phyloP scores from a whole-genome alignment of 2,113 vertebrate genomes.

The Paraplagusia blochii region DNA sequence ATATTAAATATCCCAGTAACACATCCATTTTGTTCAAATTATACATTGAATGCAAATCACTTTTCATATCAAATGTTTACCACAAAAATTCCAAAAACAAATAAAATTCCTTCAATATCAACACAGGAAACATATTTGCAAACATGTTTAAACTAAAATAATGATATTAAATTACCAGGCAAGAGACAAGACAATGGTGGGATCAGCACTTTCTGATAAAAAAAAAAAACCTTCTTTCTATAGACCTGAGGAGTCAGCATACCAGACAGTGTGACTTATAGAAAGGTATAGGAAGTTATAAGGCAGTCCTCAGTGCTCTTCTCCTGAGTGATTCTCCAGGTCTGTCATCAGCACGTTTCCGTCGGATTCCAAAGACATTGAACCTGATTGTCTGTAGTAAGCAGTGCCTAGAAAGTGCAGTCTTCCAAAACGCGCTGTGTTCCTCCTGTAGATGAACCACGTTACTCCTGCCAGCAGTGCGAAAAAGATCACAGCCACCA shows the following conservation, averaged over 20 bases:
- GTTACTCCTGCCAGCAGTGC: slow-evolving; percentile 68
- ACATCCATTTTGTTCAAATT: too few relatives aligned
- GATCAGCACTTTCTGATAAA: too few relatives aligned
- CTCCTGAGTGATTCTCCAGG: slow-evolving; percentile 76
- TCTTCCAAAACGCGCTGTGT: slow-evolving; percentile 59
- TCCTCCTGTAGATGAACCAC: slow-evolving; percentile 81
- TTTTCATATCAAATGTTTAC: too few relatives aligned
- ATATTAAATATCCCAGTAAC: too few relatives aligned
- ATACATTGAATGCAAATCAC: too few relatives aligned
- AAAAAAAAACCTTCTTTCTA: slow-evolving; percentile 15
- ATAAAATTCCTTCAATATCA: slow-evolving; percentile 9
- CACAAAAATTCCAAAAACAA: not conserved
- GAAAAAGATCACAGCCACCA: slow-evolving; percentile 76
- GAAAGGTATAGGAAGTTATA: slow-evolving; percentile 5
- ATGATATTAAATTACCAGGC: slow-evolving; percentile 9
- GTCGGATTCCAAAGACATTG: slow-evolving; percentile 77
- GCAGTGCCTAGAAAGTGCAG: slow-evolving; percentile 68
- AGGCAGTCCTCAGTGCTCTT: slow-evolving; percentile 46
- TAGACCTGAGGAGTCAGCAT: slow-evolving; percentile 49
- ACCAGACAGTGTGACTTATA: slow-evolving; percentile 37
- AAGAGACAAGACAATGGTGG: too few relatives aligned
- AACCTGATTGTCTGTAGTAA: slow-evolving; percentile 78
- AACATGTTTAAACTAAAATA: not conserved
- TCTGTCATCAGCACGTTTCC: slow-evolving; percentile 88
- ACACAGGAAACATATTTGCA: not conserved